Evolutionary conservation across 1,140 invertebrate species (phyloP).

Genomic region (Sycophaga agraensis): DNA sequence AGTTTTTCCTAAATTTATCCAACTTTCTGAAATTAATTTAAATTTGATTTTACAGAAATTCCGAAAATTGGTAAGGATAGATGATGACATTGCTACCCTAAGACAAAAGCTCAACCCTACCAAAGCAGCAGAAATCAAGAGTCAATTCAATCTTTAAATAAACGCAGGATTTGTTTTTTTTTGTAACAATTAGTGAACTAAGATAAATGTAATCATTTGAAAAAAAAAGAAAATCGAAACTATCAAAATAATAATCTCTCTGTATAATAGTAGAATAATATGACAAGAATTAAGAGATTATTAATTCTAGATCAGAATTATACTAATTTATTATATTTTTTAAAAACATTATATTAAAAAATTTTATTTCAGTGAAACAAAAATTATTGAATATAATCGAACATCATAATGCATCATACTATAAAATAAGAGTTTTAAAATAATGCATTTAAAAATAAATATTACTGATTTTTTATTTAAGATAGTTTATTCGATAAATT

Average conservation of each 20-base stretch:
- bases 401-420: too few species aligned
- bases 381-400: not conserved
- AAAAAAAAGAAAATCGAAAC: not conserved
- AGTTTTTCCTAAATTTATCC: too few species aligned
- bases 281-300: not conserved
- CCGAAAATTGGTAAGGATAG: slow-evolving; percentile 72
- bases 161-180: too few species aligned
- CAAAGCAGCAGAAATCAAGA: slow-evolving; percentile 40
- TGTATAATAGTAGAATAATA: too few species aligned
- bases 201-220: slow-evolving; percentile 1
- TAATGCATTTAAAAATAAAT: too few species aligned
- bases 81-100: slow-evolving; percentile 72
- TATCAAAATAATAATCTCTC: too few species aligned
- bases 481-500: too few species aligned
- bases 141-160: slow-evolving; percentile 40
- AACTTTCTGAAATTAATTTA: not conserved
- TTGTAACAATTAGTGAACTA: slow-evolving; percentile 20
- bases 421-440: too few species aligned
- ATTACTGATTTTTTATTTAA: too few species aligned
- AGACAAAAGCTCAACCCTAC: slow-evolving; percentile 66
- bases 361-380: too few species aligned
- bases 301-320: not conserved
- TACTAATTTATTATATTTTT: too few species aligned
- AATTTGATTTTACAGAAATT: slow-evolving; percentile 67
- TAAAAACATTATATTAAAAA: too few species aligned